Evolutionary conservation across 64 coral and sea anemone species (phyloP), one percentile per base, ranked within the genome.

Genomic region (Porites lutea): DNA sequence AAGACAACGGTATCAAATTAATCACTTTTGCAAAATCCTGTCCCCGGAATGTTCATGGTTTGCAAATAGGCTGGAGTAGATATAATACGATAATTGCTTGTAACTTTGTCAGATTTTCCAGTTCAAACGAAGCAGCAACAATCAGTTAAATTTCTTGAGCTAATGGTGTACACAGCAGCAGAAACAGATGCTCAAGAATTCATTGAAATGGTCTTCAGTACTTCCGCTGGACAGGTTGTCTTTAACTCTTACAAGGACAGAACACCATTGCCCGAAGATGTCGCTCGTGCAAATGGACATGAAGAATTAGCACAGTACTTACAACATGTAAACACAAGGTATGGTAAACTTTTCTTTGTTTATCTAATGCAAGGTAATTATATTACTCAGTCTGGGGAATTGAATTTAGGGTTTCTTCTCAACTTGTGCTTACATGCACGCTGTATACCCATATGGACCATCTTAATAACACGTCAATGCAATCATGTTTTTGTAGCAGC

Each of bases 81-180:
- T 57, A 57, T 57, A 9, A 12, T 57, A 12, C 12, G 12, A 7
- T 57, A 12, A 57, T 16, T 54, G 20, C 2, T 21, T 2, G 13
- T 3, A 20, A 8, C 15, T 47, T 19, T 23, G 51, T 37, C 48
- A 83, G 79, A 63, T 65, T 65, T 61, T 2, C 20, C 46, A 4
- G 2, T 49, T 49, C 15, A 67, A 60, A 44, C 22, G 14, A 44
- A 60, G 45, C 79, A 82, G 6, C 4, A 19, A 50, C 79, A 82
- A 19, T 61, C 79, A 48, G 13, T 82, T 13, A 65, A 82, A 82
- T 13, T 65, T 49, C 79, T 82, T 48, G 37, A 82, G 59, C 1
- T 82, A 65, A 59, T 82, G 37, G 79, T 82, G 3, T 82, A 82
- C 4, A 82, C 79, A 19, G 79, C 79, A 65, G 79, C 79, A 65